Percentiles rank a stretch among this genome's conserved stretches.
These are phyloP conservation scores for Abscondita cerata DNA, from an alignment of 2,888 invertebrate genomes.

Conservation along the genomic window DNA sequence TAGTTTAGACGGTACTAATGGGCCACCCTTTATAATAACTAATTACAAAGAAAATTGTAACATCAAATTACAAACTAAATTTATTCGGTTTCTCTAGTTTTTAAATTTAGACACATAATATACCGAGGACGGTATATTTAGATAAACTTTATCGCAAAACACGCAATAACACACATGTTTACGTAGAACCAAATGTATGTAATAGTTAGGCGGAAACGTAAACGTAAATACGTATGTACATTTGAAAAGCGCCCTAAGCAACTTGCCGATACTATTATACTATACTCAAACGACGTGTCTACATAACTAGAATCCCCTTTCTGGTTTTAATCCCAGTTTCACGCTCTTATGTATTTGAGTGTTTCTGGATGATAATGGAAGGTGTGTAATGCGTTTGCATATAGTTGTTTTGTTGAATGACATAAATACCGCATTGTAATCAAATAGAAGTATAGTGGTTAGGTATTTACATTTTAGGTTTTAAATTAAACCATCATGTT, in stretches of 20 bases:
- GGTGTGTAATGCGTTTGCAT: conserved; percentile 46
- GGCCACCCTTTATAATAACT: too few species aligned
- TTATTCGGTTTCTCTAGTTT: too few species aligned
- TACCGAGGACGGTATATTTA: too few species aligned
- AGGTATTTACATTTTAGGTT: conserved; percentile 26
- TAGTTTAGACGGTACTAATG: too few species aligned
- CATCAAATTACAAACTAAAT: too few species aligned
- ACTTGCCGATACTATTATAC: conserved; percentile 19
- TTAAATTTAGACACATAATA: too few species aligned
- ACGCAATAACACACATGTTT: too few species aligned
- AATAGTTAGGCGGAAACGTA: too few species aligned
- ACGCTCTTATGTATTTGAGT: conserved; percentile 22
- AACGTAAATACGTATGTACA: conserved; percentile 25
- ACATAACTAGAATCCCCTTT: conserved; percentile 28
- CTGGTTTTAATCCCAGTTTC: conserved; percentile 34
- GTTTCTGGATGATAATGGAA: conserved; percentile 39
- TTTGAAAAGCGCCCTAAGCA: conserved; percentile 22
- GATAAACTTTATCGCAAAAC: too few species aligned
- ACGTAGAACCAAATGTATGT: too few species aligned
- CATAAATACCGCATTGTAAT: conserved; percentile 40
- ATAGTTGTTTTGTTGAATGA: conserved; percentile 39
- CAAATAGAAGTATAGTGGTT: conserved; percentile 28
- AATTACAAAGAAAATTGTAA: too few species aligned
- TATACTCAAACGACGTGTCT: conserved; percentile 23
- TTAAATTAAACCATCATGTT: conserved; percentile 15